A percentile compares a stretch with the other conserved stretches of the same genome.
Conservation (phyloP, 2,797 vertebrate species). For the Prionace glauca region DNA sequence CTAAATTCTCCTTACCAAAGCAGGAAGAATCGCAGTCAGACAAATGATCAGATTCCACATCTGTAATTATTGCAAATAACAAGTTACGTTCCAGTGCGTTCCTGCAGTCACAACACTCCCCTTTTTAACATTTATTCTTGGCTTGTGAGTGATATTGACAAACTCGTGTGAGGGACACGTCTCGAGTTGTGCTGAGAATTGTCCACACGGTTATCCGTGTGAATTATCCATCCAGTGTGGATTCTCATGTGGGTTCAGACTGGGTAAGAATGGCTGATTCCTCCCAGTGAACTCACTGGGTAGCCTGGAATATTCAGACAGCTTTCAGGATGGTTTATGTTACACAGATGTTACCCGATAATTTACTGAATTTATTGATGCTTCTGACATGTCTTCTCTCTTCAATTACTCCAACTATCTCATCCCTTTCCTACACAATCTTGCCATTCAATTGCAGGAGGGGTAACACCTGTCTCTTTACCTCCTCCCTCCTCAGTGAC, state of each 20-base stretch:
- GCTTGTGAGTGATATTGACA: background rate
- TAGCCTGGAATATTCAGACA: background rate
- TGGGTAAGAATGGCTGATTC: background rate
- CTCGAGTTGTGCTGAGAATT: background rate
- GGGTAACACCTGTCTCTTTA: too few relatives aligned
- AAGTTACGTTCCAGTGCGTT: background rate
- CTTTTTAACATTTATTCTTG: background rate
- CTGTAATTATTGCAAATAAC: background rate
- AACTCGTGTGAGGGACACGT: background rate
- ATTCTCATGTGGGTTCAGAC: background rate
- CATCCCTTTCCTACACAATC: too few relatives aligned
- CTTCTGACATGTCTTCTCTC: too few relatives aligned
- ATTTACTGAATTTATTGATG: background rate
- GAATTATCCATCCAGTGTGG: background rate
- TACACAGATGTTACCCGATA: background rate
- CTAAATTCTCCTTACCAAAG: background rate
- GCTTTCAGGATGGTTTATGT: background rate
- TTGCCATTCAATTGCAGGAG: too few relatives aligned
- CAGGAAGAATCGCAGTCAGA: background rate
- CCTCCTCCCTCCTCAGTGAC: too few relatives aligned
- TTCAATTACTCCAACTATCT: too few relatives aligned
- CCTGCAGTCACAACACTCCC: background rate
- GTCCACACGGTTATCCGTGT: too few relatives aligned
- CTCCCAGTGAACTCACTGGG: background rate
- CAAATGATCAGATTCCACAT: background rate